These are phyloP conservation scores for Rhadinocentrus ornatus DNA, from an alignment of 2,797 vertebrate species.

Conservation along the genomic window DNA sequence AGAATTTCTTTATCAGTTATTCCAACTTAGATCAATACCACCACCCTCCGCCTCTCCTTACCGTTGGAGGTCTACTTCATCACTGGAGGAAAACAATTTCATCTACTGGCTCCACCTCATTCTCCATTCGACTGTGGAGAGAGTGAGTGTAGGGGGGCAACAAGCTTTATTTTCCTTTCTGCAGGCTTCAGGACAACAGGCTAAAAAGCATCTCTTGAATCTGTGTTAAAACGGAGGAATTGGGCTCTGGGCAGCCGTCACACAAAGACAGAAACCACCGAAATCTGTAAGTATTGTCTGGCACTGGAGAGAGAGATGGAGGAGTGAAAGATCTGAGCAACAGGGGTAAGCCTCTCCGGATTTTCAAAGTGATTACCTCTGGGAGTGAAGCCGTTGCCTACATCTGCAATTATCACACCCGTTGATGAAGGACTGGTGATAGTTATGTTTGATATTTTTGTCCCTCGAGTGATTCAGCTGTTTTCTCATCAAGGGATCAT, in stretches of 20 bases:
- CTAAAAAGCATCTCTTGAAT: slow-evolving; percentile 74
- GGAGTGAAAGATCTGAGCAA: slow-evolving; percentile 75
- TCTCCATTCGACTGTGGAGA: slow-evolving; percentile 75
- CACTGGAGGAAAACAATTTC: slow-evolving; percentile 77
- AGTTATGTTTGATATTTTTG: slow-evolving; percentile 59
- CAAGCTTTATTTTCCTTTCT: slow-evolving; percentile 76
- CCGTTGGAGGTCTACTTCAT: slow-evolving; percentile 76
- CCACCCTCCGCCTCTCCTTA: slow-evolving; percentile 54
- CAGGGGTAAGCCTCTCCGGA: slow-evolving; percentile 76
- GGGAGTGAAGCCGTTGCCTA: slow-evolving; percentile 68
- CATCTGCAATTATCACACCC: slow-evolving; percentile 66
- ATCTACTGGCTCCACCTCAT: slow-evolving; percentile 81
- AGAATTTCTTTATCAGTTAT: slow-evolving; percentile 48
- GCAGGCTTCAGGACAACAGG: slow-evolving; percentile 81
- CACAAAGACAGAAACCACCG: slow-evolving; percentile 69
- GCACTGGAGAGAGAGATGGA: slow-evolving; percentile 70
- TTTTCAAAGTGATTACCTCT: slow-evolving; percentile 72
- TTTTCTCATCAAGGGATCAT: slow-evolving; percentile 71
- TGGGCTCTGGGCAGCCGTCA: slow-evolving; percentile 68
- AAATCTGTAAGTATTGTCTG: slow-evolving; percentile 81
- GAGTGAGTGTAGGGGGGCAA: slow-evolving; percentile 64
- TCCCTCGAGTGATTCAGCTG: slow-evolving; percentile 65
- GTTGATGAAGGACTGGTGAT: slow-evolving; percentile 66
- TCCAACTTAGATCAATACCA: slow-evolving; percentile 60
- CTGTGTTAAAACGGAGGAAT: slow-evolving; percentile 78